Percentiles rank a stretch among this genome's conserved stretches.
Evolutionary conservation across 2,113 vertebrate species (phyloP).

Genomic region (Datnioides undecimradiatus): DNA sequence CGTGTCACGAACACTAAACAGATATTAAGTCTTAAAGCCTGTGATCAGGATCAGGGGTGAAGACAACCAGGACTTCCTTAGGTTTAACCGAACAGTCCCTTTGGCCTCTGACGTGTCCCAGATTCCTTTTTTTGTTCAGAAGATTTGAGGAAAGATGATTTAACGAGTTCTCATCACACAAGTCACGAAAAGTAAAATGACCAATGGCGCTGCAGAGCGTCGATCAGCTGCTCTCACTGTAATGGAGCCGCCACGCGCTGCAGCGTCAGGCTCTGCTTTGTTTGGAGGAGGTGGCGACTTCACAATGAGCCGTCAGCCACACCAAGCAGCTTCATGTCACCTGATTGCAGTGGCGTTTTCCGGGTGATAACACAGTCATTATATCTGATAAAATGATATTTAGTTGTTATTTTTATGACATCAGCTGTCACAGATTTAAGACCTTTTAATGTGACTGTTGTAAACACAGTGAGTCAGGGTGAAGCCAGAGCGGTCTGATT

Average conservation of each 20-base stretch:
- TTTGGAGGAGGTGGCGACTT: neutral
- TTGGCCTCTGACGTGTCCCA: too few relatives aligned
- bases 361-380: neutral
- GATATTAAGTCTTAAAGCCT: neutral
- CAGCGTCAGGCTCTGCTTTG: neutral
- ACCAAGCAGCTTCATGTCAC: neutral
- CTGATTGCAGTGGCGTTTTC: neutral
- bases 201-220: neutral
- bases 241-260: conserved; percentile 23
- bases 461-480: too few relatives aligned
- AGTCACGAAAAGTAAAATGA: too few relatives aligned
- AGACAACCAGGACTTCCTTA: neutral
- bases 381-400: neutral
- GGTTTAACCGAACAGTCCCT: too few relatives aligned
- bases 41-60: neutral
- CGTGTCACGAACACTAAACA: too few relatives aligned
- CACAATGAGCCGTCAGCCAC: neutral
- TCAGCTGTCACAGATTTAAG: neutral
- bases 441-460: neutral
- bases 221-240: conserved; percentile 19
- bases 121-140: too few relatives aligned
- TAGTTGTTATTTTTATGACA: neutral
- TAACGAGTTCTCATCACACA: too few relatives aligned
- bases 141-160: too few relatives aligned
- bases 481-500: too few relatives aligned